Conservation (phyloP, 1,140 invertebrate genomes). For the Physella acuta region DNA sequence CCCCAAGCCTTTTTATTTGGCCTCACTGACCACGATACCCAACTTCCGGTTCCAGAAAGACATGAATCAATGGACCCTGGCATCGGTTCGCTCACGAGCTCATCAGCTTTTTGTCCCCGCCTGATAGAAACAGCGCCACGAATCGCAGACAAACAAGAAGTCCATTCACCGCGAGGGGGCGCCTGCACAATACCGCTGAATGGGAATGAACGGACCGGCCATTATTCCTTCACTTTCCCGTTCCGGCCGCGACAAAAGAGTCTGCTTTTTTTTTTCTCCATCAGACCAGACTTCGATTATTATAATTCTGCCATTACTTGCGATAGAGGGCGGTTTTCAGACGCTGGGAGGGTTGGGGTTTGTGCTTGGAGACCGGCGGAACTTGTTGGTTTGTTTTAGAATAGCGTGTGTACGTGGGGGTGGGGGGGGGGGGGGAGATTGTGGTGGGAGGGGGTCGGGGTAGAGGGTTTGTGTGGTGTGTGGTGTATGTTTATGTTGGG, state of each 20-base stretch:
- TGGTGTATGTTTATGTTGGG: too few species aligned
- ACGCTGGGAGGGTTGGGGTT: too few species aligned
- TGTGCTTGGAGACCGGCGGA: not conserved
- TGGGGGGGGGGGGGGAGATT: not conserved
- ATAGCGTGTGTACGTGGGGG: not conserved
- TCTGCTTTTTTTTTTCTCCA: constrained; percentile 8
- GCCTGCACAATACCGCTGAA: not conserved
- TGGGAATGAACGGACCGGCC: not conserved
- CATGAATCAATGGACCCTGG: constrained; percentile 5
- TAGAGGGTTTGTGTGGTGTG: not conserved
- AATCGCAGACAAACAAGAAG: constrained; percentile 15
- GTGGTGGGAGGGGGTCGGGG: not conserved
- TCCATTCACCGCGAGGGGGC: not conserved
- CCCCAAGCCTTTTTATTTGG: too few species aligned
- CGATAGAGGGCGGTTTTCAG: constrained; percentile 17
- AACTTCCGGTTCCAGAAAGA: too few species aligned
- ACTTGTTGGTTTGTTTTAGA: not conserved
- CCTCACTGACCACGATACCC: too few species aligned
- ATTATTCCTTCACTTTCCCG: constrained; percentile 22
- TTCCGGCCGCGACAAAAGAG: constrained; percentile 12
- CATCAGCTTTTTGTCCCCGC: constrained; percentile 17
- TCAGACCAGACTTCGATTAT: constrained; percentile 21
- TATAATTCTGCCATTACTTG: constrained; percentile 9
- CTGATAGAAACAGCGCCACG: constrained; percentile 15
- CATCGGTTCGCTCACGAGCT: constrained; percentile 5